phyloP scores from a whole-genome alignment of 92 coral and sea anemone species.

The Porites cylindrica region DNA sequence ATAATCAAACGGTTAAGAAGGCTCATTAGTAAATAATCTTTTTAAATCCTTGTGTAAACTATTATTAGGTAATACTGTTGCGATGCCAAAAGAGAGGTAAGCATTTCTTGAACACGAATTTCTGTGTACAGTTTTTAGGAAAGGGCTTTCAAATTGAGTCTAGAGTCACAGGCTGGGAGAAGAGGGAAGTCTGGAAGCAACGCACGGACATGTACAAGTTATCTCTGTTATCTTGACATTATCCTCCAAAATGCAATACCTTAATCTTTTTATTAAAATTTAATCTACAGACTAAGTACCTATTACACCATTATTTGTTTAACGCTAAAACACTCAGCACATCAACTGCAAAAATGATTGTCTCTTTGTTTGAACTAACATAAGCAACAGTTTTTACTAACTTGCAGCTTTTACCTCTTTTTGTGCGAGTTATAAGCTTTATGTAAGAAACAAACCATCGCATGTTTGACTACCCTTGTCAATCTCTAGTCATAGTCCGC shows the following conservation, averaged over 20 bases:
- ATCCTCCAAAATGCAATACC: slow-evolving; percentile 89
- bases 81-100: neutral
- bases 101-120: neutral
- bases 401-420: neutral
- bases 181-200: neutral
- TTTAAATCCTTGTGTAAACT: slow-evolving; percentile 47
- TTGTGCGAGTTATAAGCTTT: neutral
- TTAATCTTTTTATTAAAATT: slow-evolving; percentile 89
- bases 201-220: neutral
- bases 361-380: neutral
- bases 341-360: slow-evolving; percentile 3
- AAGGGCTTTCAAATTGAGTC: neutral
- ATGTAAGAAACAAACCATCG: slow-evolving; percentile 6
- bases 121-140: neutral
- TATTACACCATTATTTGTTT: slow-evolving; percentile 60
- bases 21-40: slow-evolving; percentile 55
- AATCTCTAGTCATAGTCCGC: slow-evolving; percentile 43
- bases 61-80: slow-evolving; percentile 15
- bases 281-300: slow-evolving; percentile 75
- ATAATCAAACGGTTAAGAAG: slow-evolving; percentile 55
- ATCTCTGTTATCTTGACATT: slow-evolving; percentile 69
- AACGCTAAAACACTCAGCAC: slow-evolving; percentile 25
- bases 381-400: slow-evolving; percentile 17
- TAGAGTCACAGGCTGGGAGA: neutral
- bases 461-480: slow-evolving; percentile 33